Conservation (phyloP, 2,797 vertebrate species). For the Enteromius radiatus region DNA sequence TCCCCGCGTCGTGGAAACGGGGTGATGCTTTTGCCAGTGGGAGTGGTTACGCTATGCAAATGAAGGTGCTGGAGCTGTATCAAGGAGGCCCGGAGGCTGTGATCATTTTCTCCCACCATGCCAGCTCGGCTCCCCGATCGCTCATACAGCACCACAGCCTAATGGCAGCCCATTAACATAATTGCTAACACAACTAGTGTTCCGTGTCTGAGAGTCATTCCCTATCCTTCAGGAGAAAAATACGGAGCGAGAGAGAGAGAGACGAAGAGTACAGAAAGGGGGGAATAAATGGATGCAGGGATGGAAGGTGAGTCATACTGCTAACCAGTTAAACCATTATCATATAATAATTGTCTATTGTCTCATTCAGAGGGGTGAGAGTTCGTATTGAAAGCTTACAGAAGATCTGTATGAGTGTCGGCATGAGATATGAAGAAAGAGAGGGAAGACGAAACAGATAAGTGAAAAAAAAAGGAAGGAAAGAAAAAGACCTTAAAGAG, state of each 20-base stretch:
- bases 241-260: constrained; percentile 5
- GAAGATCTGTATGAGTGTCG: background rate
- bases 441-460: constrained; percentile 9
- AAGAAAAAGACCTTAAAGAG: constrained; percentile 21
- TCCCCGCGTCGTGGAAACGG: constrained; percentile 16
- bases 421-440: background rate
- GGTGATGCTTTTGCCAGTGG: constrained; percentile 44
- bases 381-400: constrained; percentile 11
- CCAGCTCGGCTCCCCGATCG: constrained; percentile 89
- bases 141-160: constrained; percentile 98
- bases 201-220: constrained; percentile 93
- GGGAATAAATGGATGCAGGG: constrained; percentile 22
- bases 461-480: background rate
- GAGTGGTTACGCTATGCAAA: constrained; percentile 79
- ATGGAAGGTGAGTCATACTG: constrained; percentile 38
- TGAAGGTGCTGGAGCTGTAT: constrained; percentile 82
- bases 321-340: constrained; percentile 32
- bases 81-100: constrained; percentile 86
- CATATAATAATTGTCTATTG: constrained; percentile 43
- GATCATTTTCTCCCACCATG: constrained; percentile 84
- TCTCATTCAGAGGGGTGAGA: constrained; percentile 29
- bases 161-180: constrained; percentile 99
- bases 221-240: constrained; percentile 84
- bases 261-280: constrained; percentile 22
- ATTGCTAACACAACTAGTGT: constrained; percentile 97